Evolutionary conservation across 2,888 invertebrate genomes (phyloP), one percentile per base, ranked within the genome.

Genomic region (Scaptodrosophila latifasciaeformis): DNA sequence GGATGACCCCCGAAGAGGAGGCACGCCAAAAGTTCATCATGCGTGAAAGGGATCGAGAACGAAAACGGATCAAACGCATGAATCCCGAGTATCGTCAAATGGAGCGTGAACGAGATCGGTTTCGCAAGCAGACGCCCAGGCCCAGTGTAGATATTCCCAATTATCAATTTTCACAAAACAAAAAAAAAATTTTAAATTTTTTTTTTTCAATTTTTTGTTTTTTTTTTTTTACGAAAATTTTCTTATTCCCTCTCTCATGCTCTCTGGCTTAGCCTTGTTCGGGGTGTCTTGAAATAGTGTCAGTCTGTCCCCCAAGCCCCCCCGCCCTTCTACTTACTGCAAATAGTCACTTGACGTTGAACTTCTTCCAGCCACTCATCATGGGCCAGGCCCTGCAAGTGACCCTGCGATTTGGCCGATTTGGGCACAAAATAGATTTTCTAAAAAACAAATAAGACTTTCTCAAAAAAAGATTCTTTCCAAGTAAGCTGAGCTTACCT

Each of bases 321-420:
- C n/a, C n/a, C n/a, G n/a, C n/a, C n/a, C n/a, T n/a, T 7, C 15
- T 39, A 88, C 89, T 87, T 85, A 92, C 92, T 89, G 77, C 90
- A 92, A 68, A 91, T 90, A 53, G 88, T 88, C 18, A 92, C 90
- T 49, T 91, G 88, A 74, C 90, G 89, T 65, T 91, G 89, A 3
- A 92, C 90, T 57, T 87, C 87, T 24, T 87, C 87, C 58, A 87
- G 87, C 91, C 93, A 92, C 52, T 92, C 91, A 13, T 89, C 89
- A 34, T 87, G 86, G 17, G 88, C 85, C 1, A 87, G 81, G 0
- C 83, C 72, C 39, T 88, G 87, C 61, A 90, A 60, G 48, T 70
- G 64, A 3, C 80, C 72, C 37, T 53, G 46, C 0, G 75, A 57
- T 7, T 74, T 77, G 0, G 78, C 49, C 1, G 81, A 62, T 45